Evolutionary conservation across 2,113 vertebrate species (phyloP).

Genomic region (Gobiocypris rarus): DNA sequence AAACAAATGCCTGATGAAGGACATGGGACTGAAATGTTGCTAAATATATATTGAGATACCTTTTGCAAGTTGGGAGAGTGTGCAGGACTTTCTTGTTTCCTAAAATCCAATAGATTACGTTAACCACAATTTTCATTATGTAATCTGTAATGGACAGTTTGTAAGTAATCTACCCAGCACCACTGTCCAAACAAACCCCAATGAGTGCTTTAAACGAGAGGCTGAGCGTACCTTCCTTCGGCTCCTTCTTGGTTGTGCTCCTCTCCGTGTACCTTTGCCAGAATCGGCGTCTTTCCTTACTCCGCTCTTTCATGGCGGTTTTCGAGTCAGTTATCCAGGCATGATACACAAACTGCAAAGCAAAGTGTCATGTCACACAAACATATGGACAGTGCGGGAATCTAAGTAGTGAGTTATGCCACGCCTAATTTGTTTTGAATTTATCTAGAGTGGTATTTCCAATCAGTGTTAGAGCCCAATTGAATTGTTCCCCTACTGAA

Average conservation of each 20-base stretch:
- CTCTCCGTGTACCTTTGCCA: constrained; percentile 67
- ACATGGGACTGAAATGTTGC: no score
- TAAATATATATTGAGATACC: no score
- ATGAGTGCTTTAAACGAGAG: not conserved
- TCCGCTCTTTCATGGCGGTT: constrained; percentile 86
- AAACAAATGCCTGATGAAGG: no score
- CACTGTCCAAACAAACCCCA: not conserved
- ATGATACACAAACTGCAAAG: constrained; percentile 89
- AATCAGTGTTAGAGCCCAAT: not conserved
- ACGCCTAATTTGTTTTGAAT: not conserved
- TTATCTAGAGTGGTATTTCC: not conserved
- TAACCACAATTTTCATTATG: no score
- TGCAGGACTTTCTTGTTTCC: no score
- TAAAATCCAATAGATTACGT: no score
- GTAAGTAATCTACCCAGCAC: no score
- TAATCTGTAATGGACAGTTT: no score
- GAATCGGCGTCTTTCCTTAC: constrained; percentile 77
- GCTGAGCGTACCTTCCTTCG: constrained; percentile 75
- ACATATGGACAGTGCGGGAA: not conserved
- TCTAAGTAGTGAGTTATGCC: not conserved
- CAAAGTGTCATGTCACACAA: not conserved
- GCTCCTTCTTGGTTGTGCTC: constrained; percentile 60
- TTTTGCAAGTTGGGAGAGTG: no score
- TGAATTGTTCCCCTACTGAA: not conserved
- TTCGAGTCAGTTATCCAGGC: constrained; percentile 96